A percentile compares a stretch with the other conserved stretches of the same genome.
Conservation (phyloP, 2,113 vertebrate species). For the Onychorhynchus coronatus region DNA sequence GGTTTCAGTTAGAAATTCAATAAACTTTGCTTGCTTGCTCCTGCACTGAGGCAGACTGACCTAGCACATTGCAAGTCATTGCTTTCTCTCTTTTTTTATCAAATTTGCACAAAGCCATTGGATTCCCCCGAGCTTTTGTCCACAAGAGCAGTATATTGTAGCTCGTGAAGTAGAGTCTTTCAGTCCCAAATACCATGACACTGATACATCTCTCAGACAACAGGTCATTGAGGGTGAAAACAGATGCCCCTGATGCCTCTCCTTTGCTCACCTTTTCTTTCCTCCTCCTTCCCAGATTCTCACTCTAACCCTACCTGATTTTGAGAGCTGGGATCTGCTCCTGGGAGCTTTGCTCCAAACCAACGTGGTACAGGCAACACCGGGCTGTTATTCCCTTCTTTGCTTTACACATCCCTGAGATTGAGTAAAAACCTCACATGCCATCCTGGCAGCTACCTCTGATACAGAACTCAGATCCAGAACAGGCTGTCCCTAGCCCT, state of each 20-base stretch:
- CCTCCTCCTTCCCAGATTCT: background rate
- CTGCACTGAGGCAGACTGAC: background rate
- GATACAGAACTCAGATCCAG: background rate
- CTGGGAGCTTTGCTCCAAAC: background rate
- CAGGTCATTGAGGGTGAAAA: background rate
- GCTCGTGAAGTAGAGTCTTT: background rate
- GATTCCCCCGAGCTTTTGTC: background rate
- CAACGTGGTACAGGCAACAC: background rate
- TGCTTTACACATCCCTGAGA: background rate
- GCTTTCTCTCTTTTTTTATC: background rate
- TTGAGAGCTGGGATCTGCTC: background rate
- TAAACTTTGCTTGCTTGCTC: fast-evolving
- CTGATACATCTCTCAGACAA: background rate
- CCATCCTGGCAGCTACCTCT: background rate
- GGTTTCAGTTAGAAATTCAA: background rate
- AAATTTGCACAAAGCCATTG: background rate
- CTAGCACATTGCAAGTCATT: background rate
- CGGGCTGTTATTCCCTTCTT: background rate
- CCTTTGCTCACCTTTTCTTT: background rate
- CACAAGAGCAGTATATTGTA: fast-evolving
- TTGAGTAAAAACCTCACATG: background rate
- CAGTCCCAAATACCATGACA: background rate
- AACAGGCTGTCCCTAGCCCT: background rate
- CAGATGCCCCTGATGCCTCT: background rate
- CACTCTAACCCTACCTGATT: background rate